Percentiles rank a stretch among this genome's conserved stretches.
Evolutionary conservation across 2,797 vertebrate genomes (phyloP).

Genomic region (Thripadectes ignobilis): DNA sequence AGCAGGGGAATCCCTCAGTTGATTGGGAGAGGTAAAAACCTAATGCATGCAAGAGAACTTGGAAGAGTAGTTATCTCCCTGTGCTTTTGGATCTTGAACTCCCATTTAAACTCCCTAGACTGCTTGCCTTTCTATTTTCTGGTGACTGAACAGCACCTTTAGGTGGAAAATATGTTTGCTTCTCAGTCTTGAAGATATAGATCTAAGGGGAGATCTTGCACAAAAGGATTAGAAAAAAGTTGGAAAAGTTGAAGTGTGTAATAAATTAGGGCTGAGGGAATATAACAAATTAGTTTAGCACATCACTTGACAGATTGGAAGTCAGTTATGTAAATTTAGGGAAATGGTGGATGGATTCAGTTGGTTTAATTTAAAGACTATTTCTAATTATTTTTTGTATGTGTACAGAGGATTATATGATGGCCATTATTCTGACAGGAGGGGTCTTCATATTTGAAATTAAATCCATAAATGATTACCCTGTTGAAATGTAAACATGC

Average conservation of each 20-base stretch:
- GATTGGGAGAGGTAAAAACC: background rate
- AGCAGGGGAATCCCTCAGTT: background rate
- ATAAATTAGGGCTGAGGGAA: conserved; percentile 27
- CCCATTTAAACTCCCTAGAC: background rate
- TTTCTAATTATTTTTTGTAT: conserved; percentile 30
- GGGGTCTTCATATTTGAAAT: conserved; percentile 36
- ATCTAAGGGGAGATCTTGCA: background rate
- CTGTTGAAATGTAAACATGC: conserved; percentile 35
- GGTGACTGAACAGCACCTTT: background rate
- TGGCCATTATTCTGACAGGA: conserved; percentile 23
- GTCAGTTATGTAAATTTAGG: conserved; percentile 51
- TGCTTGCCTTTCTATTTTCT: background rate
- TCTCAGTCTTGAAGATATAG: background rate
- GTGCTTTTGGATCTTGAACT: background rate
- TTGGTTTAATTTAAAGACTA: conserved; percentile 39
- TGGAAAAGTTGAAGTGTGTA: background rate
- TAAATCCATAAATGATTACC: background rate
- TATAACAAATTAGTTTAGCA: conserved; percentile 47
- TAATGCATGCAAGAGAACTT: background rate
- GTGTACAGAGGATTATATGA: conserved; percentile 19
- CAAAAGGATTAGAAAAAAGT: background rate
- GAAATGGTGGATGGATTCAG: conserved; percentile 46
- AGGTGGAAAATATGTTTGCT: background rate
- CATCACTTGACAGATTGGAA: conserved; percentile 51
- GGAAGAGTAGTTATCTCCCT: background rate